phyloP scores from a whole-genome alignment of 2,113 vertebrate species.

The Etheostoma spectabile region DNA sequence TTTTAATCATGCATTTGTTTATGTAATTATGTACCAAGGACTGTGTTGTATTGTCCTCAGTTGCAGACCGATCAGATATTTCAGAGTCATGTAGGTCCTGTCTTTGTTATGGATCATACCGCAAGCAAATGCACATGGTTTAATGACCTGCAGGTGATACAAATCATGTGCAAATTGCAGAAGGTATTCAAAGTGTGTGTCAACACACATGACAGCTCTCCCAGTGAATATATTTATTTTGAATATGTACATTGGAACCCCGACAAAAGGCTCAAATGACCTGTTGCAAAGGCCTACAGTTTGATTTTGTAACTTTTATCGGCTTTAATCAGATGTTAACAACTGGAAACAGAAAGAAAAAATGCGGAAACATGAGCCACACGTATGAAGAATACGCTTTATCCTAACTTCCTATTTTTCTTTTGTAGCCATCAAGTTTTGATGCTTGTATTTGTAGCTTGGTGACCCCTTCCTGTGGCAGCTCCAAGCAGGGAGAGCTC shows the following conservation, averaged over 20 bases:
- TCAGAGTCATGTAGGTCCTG: conserved; percentile 68
- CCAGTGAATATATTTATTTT: conserved; percentile 61
- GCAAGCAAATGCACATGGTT: conserved; percentile 53
- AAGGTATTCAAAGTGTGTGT: conserved; percentile 76
- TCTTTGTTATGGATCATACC: conserved; percentile 58
- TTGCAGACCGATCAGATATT: conserved; percentile 66
- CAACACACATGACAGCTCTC: conserved; percentile 69
- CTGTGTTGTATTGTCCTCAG: conserved; percentile 60
- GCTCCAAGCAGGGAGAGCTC: conserved; percentile 43
- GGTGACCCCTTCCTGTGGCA: conserved; percentile 52
- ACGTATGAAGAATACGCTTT: conserved; percentile 19
- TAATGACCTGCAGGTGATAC: conserved; percentile 77
- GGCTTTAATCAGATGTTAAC: conserved; percentile 37
- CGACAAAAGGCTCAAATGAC: conserved; percentile 62
- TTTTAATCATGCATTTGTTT: conserved; percentile 83
- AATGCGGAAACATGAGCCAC: conserved; percentile 11
- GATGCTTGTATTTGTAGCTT: conserved; percentile 41
- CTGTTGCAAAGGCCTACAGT: conserved; percentile 50
- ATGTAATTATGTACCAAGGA: conserved; percentile 71
- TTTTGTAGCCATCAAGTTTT: conserved; percentile 38
- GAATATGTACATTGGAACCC: conserved; percentile 68
- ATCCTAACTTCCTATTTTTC: conserved; percentile 24
- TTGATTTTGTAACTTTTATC: conserved; percentile 40
- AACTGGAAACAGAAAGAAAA: conserved; percentile 8
- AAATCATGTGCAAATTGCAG: conserved; percentile 71